Conservation (phyloP, 2,113 vertebrate species). For the Calidris pygmaea region DNA sequence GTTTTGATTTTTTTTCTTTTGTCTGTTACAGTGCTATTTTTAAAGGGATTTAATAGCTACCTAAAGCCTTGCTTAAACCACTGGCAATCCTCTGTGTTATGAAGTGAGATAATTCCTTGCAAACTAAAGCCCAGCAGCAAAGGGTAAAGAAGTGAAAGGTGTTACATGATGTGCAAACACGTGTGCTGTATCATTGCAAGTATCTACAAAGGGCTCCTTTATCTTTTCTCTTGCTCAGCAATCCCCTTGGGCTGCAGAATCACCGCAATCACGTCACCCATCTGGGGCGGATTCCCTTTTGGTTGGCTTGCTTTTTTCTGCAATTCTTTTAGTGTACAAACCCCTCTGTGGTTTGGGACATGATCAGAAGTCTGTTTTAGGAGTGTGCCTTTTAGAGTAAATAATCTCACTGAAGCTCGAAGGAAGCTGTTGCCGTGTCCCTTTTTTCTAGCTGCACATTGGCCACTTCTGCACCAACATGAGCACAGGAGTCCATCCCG, state of each 20-base stretch:
- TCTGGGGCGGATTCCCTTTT: neutral
- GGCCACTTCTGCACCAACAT: neutral
- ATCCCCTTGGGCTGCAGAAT: neutral
- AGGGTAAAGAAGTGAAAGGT: neutral
- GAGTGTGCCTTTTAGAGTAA: neutral
- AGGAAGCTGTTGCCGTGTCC: neutral
- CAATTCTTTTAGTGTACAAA: neutral
- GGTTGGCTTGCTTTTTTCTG: neutral
- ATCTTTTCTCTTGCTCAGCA: slow-evolving; percentile 27
- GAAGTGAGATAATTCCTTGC: slow-evolving; percentile 27
- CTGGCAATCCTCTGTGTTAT: neutral
- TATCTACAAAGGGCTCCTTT: slow-evolving; percentile 12
- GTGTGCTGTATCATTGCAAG: neutral
- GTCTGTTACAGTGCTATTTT: neutral
- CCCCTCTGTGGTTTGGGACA: neutral
- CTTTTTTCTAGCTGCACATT: neutral
- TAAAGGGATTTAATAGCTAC: neutral
- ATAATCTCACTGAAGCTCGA: neutral
- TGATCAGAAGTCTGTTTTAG: neutral
- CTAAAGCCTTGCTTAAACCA: neutral
- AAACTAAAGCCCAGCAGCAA: neutral
- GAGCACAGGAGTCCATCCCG: neutral
- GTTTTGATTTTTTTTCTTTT: too few relatives aligned
- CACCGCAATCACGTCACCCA: neutral
- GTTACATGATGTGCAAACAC: neutral